These are phyloP conservation scores for Apis laboriosa DNA, from an alignment of 1,140 invertebrate species.

Conservation along the genomic window DNA sequence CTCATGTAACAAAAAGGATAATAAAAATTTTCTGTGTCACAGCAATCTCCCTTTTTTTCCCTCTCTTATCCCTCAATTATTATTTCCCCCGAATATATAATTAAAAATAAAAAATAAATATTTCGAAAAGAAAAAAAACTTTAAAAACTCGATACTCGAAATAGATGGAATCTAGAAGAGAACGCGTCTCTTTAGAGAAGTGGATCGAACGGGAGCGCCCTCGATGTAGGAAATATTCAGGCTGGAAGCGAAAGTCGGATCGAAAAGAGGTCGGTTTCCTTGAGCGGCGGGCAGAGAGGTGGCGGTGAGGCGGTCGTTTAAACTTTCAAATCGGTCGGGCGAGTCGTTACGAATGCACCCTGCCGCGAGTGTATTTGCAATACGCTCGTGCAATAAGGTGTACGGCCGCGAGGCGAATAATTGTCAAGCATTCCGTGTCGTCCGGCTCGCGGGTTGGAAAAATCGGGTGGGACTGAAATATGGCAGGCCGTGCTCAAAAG, in stretches of 20 bases:
- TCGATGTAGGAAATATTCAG: not conserved
- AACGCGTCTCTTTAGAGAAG: not conserved
- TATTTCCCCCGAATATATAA: not conserved
- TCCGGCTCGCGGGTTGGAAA: conserved; percentile 47
- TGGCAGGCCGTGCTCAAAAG: conserved; percentile 60
- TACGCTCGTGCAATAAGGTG: conserved; percentile 21
- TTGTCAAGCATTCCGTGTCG: conserved; percentile 64
- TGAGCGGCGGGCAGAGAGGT: not conserved
- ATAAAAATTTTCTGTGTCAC: conserved; percentile 81
- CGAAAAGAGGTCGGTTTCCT: not conserved
- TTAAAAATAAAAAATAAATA: no score
- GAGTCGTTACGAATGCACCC: conserved; percentile 45
- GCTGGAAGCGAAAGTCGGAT: not conserved
- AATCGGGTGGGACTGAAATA: conserved; percentile 62
- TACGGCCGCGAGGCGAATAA: conserved; percentile 12
- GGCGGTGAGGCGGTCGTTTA: not conserved
- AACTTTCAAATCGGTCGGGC: conserved; percentile 42
- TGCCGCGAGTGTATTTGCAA: conserved; percentile 1
- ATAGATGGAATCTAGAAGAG: no score
- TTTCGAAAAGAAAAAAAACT: no score
- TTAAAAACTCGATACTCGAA: no score
- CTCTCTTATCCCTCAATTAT: not conserved
- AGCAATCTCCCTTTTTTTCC: conserved; percentile 63
- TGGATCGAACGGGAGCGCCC: not conserved
- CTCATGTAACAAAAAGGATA: conserved; percentile 79